These are phyloP conservation scores for Aphidius ervi DNA, from an alignment of 1,140 invertebrate species.

Conservation along the genomic window DNA sequence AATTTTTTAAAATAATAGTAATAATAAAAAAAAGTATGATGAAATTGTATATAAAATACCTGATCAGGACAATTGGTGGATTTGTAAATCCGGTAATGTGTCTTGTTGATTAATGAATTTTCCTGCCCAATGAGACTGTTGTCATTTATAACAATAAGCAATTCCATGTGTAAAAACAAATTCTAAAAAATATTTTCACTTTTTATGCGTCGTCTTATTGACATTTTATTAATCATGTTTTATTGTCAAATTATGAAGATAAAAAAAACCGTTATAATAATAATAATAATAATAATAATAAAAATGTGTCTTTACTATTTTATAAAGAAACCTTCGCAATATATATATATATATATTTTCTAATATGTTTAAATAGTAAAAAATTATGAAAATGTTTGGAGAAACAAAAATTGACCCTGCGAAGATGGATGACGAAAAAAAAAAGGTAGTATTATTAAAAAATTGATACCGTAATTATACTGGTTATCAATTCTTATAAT, in stretches of 20 bases:
- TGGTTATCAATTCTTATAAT: no score
- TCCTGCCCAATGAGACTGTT: constrained; percentile 24
- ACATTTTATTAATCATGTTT: constrained; percentile 9
- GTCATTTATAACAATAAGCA: constrained; percentile 9
- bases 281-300: no score
- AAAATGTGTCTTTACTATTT: no score
- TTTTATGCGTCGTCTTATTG: background rate
- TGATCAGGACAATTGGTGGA: constrained; percentile 10
- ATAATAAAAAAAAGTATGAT: constrained; percentile 23
- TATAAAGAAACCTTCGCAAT: no score
- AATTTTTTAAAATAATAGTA: constrained; percentile 23
- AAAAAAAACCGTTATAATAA: background rate
- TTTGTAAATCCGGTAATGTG: constrained; percentile 6
- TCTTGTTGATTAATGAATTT: constrained; percentile 14
- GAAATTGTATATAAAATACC: constrained; percentile 20
- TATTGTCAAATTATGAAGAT: constrained; percentile 4
- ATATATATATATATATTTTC: background rate
- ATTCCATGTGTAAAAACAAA: background rate
- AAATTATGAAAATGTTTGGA: no score
- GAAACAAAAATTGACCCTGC: no score
- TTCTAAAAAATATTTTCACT: background rate
- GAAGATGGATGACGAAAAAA: no score
- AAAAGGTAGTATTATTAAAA: no score
- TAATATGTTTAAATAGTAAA: no score
- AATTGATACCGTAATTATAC: no score